These are phyloP conservation scores for Gobiocypris rarus DNA, from an alignment of 2,113 vertebrate genomes.

Conservation along the genomic window DNA sequence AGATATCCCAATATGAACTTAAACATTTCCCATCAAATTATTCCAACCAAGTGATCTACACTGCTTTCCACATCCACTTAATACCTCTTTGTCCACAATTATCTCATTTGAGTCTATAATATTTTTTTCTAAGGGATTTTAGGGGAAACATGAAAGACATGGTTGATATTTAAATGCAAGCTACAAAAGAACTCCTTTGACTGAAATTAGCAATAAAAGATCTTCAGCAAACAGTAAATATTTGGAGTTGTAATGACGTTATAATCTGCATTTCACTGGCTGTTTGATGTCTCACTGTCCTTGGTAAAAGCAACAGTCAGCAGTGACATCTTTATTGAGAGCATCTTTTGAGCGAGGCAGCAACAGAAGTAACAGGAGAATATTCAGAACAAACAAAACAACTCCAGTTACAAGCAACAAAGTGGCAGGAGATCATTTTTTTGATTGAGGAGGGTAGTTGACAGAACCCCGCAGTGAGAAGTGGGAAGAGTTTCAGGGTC, in stretches of 20 bases:
- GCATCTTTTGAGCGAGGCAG: neutral
- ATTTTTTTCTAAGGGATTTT: neutral
- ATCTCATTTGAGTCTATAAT: neutral
- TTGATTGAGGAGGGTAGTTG: neutral
- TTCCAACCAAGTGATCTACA: neutral
- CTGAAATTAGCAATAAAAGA: neutral
- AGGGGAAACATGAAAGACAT: neutral
- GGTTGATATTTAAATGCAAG: neutral
- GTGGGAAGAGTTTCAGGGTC: constrained; percentile 28
- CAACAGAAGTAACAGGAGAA: neutral
- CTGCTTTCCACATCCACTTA: neutral
- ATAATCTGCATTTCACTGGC: neutral
- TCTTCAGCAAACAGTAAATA: neutral
- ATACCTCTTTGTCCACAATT: neutral
- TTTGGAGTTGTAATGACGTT: neutral
- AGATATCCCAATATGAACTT: neutral
- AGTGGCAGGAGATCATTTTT: constrained; percentile 12
- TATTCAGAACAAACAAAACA: constrained; percentile 24
- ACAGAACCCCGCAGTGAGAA: constrained; percentile 7
- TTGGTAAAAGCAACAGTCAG: neutral
- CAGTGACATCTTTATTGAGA: constrained; percentile 12
- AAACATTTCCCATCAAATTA: neutral
- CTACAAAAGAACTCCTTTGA: neutral
- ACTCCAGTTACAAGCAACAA: neutral
- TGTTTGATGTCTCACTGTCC: neutral